These are phyloP conservation scores for Camponotus floridanus DNA, from an alignment of 1,140 invertebrate species.

Conservation along the genomic window DNA sequence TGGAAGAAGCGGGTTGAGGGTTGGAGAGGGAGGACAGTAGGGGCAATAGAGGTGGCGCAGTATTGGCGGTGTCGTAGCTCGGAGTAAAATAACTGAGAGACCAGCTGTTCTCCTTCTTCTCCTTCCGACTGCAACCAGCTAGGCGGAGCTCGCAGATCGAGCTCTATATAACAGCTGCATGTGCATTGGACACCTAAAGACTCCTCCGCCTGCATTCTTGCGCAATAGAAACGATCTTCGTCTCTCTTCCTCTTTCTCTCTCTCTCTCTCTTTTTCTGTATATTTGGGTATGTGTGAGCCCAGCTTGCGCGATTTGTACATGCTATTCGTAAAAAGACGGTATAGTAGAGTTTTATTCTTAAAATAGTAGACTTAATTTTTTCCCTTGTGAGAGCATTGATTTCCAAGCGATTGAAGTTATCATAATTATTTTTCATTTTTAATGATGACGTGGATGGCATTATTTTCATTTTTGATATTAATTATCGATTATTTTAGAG, in stretches of 20 bases:
- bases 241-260: constrained; percentile 40
- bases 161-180: constrained; percentile 74
- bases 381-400: neutral
- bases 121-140: constrained; percentile 74
- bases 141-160: constrained; percentile 78
- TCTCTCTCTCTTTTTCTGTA: constrained; percentile 9
- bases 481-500: neutral
- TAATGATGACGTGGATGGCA: neutral
- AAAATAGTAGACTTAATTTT: constrained; percentile 31
- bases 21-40: constrained; percentile 65
- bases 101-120: constrained; percentile 68
- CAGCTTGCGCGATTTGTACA: constrained; percentile 5
- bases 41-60: constrained; percentile 76
- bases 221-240: constrained; percentile 68
- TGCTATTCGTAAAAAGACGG: constrained; percentile 2
- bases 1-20: constrained; percentile 61
- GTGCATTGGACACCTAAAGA: constrained; percentile 71
- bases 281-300: neutral
- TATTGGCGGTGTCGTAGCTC: constrained; percentile 77
- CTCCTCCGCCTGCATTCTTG: constrained; percentile 70
- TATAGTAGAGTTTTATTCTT: constrained; percentile 30
- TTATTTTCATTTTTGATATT: neutral
- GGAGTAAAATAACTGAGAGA: constrained; percentile 78
- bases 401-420: neutral
- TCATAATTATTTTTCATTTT: neutral